Percentiles rank a stretch among this genome's conserved stretches.
Conservation (phyloP, 2,797 vertebrate genomes). For the Liasis olivaceus region DNA sequence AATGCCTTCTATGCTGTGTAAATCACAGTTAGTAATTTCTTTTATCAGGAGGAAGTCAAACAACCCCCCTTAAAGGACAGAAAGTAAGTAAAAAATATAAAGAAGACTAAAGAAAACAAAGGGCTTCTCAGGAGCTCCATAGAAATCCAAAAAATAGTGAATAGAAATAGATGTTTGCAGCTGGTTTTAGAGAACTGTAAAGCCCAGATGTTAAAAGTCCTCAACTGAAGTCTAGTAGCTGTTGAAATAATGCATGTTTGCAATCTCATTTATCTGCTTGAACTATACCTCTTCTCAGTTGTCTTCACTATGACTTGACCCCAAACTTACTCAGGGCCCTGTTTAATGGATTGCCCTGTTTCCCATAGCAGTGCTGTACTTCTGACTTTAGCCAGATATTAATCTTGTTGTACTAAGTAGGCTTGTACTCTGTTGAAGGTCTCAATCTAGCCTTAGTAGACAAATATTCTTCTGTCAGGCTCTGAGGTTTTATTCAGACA, state of each 20-base stretch:
- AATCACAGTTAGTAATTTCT: not conserved
- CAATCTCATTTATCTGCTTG: not conserved
- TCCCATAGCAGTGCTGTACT: not conserved
- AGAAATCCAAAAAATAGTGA: not conserved
- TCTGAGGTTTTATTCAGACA: not conserved
- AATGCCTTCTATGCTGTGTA: not conserved
- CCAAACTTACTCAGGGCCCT: not conserved
- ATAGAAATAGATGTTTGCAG: not conserved
- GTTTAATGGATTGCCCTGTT: not conserved
- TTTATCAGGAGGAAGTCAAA: not conserved
- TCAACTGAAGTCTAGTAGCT: not conserved
- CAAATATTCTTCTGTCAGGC: not conserved
- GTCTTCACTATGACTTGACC: not conserved
- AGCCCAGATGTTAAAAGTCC: not conserved
- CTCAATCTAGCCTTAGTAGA: not conserved
- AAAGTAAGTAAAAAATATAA: not conserved
- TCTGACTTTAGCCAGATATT: not conserved
- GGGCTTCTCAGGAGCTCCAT: not conserved
- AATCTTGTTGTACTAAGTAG: not conserved
- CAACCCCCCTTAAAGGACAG: not conserved
- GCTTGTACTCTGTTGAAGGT: not conserved
- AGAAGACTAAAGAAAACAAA: not conserved
- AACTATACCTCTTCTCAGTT: not conserved
- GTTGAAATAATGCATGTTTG: not conserved
- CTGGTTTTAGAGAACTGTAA: not conserved